Percentiles rank a stretch among this genome's conserved stretches.
phyloP scores from a whole-genome alignment of 2,113 vertebrate species.

The cat (Felis catus) region F.catus_Fca126_mat1.0 CM031412.1:158976501-158977000 shows the following conservation, averaged over 20 bases:
- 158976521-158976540: not conserved
- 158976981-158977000: not conserved
- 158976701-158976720: not conserved
- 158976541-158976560: not conserved
- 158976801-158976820: not conserved
- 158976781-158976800: not conserved
- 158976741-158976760: not conserved
- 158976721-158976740: not conserved
- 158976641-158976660: not conserved
- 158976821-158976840: not conserved
- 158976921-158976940: not conserved
- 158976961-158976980: constrained; percentile 16
- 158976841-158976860: not conserved
- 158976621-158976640: constrained; percentile 35
- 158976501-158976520: not conserved
- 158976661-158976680: not conserved
- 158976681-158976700: not conserved
- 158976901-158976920: not conserved
- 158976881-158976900: constrained; percentile 9
- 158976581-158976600: not conserved
- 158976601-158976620: not conserved
- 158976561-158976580: not conserved
- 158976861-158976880: not conserved
- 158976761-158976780: not conserved
- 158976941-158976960: not conserved